Percentiles rank a stretch among this genome's conserved stretches.
These are phyloP conservation scores for Anguilla marmorata DNA, from an alignment of 2,797 vertebrate genomes.

Conservation along the genomic window DNA sequence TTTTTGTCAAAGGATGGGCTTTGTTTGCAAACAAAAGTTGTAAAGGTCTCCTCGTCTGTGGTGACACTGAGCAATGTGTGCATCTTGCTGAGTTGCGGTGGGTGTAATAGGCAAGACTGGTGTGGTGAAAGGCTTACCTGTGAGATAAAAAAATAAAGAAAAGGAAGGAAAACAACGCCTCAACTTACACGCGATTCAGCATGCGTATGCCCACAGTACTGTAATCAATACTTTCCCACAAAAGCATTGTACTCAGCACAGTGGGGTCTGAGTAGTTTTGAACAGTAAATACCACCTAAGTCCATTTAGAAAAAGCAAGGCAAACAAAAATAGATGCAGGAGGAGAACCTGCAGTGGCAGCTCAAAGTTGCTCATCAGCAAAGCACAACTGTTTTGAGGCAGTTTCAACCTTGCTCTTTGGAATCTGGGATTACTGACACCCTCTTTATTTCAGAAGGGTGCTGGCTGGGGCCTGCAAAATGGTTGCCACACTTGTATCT, in stretches of 20 bases:
- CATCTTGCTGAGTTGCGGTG: neutral
- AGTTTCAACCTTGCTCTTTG: constrained; percentile 11
- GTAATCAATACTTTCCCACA: constrained; percentile 33
- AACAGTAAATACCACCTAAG: neutral
- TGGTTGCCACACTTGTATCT: neutral
- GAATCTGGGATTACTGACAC: constrained; percentile 18
- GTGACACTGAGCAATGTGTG: neutral
- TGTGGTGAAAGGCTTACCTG: neutral
- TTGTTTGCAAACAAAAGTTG: constrained; percentile 16
- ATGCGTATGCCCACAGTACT: neutral
- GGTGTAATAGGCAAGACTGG: neutral
- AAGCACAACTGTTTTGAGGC: neutral
- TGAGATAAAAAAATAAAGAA: neutral
- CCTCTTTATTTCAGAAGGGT: neutral
- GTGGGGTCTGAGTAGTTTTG: constrained; percentile 8
- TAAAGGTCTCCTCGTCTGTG: constrained; percentile 3
- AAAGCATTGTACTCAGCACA: constrained; percentile 21
- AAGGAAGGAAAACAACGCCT: neutral
- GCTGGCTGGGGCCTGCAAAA: constrained; percentile 31
- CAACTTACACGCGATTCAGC: neutral
- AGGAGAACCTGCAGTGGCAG: neutral
- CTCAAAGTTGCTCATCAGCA: neutral
- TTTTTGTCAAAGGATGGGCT: neutral
- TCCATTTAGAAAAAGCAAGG: neutral
- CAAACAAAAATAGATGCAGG: neutral